Evolutionary conservation across 2,888 invertebrate genomes (phyloP).

Genomic region (Spialia ferax): DNA sequence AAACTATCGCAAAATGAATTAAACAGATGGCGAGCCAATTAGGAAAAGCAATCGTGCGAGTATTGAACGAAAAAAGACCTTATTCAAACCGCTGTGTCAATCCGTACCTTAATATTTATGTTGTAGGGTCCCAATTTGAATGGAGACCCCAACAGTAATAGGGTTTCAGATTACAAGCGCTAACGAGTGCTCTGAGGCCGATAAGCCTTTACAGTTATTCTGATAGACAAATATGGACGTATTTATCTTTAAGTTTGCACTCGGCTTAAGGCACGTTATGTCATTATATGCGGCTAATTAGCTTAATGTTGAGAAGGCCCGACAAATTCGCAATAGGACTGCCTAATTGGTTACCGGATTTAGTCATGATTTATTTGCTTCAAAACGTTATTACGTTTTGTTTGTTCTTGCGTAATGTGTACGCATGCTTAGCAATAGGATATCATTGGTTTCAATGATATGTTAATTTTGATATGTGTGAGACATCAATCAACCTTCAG

Average conservation of each 20-base stretch:
- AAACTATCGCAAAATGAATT: constrained; percentile 86
- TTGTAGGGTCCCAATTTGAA: constrained; percentile 61
- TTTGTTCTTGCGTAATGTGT: constrained; percentile 20
- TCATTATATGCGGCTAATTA: constrained; percentile 74
- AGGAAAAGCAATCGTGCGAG: constrained; percentile 85
- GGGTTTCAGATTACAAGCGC: constrained; percentile 79
- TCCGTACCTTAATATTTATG: constrained; percentile 54
- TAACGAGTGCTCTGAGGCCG: constrained; percentile 77
- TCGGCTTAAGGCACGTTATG: constrained; percentile 62
- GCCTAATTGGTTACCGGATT: constrained; percentile 46
- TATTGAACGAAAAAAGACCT: constrained; percentile 79
- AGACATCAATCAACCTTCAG: background rate
- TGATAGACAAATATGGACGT: constrained; percentile 86
- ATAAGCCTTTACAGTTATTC: constrained; percentile 79
- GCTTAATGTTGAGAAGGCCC: constrained; percentile 52
- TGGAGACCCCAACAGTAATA: constrained; percentile 61
- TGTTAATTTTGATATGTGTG: background rate
- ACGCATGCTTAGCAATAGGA: background rate
- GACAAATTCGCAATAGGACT: constrained; percentile 64
- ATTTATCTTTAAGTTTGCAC: constrained; percentile 82
- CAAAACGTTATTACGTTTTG: constrained; percentile 15
- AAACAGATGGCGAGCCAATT: constrained; percentile 85
- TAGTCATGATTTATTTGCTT: constrained; percentile 35
- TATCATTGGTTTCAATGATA: background rate
- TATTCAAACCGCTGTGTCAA: constrained; percentile 55